Evolutionary conservation across 2,888 invertebrate genomes (phyloP), one percentile per base, ranked within the genome.

Genomic region (Dryobota labecula): DNA sequence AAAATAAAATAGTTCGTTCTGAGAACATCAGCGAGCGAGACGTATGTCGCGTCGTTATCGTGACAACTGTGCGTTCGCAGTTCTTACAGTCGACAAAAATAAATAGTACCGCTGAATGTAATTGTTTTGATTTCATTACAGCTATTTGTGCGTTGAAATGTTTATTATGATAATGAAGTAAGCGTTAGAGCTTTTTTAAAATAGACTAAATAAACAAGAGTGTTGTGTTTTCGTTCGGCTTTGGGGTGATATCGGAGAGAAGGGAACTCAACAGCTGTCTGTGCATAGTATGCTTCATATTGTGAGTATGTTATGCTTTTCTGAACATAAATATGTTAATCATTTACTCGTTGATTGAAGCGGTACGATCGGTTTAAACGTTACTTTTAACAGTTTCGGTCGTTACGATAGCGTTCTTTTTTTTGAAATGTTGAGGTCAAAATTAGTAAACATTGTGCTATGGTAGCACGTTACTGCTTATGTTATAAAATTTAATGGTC

Each of bases 41-140:
- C 95, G 95, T 92, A 76, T 81, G 93, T 95, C 88, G 91, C 94
- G 90, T 86, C 86, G 76, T 73, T 87, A 75, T 88, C 92, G 94
- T 89, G 93, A 91, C 91, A 91, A 90, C 92, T 93, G 95, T 95
- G 95, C 95, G 95, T 94, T 95, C 95, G 95, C 92, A 90, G 90
- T 89, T 93, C 86, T 88, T 87, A 68, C 73, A 85, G 84, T 80
- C 78, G 78, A 86, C 73, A 71, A 85, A 70, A 82, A 86, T 83
- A 84, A 83, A 81, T 77, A 84, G 76, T 84, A 71, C 68, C 70
- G 38, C 61, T 86, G 69, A 78, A 82, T 80, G 76, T 67, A 78
- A 74, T 81, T 73, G 82, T 82, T 80, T 84, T 76, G 73, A 73
- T 78, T 85, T 78, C 64, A 80, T 79, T 82, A 74, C 83, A 82